A percentile compares a stretch with the other conserved stretches of the same genome.
These are phyloP conservation scores for Chrysemys picta DNA, from an alignment of 2,113 vertebrate genomes.

Conservation along the genomic window DNA sequence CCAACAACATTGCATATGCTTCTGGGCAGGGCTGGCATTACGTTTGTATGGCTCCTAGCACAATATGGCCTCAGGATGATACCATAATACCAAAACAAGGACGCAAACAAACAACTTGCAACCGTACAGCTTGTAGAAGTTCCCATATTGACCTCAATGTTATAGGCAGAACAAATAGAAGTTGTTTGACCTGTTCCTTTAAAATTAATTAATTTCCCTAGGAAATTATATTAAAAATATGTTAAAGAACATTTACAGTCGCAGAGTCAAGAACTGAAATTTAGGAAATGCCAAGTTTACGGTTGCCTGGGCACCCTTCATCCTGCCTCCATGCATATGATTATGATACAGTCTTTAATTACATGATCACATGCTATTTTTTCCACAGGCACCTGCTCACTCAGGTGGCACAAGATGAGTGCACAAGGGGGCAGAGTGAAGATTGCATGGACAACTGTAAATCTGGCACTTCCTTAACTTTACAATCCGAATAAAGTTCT, in stretches of 20 bases:
- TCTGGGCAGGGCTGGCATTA: neutral
- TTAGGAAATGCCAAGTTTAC: constrained; percentile 32
- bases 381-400: neutral
- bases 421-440: neutral
- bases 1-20: neutral
- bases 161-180: constrained; percentile 24
- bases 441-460: neutral
- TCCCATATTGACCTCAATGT: neutral
- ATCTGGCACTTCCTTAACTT: neutral
- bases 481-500: neutral
- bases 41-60: neutral
- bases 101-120: neutral
- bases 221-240: constrained; percentile 1
- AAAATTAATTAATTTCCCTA: no score
- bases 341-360: accelerated
- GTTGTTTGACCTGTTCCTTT: constrained; percentile 24
- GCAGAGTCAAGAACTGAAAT: constrained; percentile 21
- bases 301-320: neutral
- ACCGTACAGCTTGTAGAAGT: constrained; percentile 4
- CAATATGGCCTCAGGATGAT: neutral
- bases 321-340: constrained; percentile 18
- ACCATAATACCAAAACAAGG: neutral
- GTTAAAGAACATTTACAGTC: constrained; percentile 1
- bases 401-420: neutral
- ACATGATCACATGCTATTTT: accelerated